Evolutionary conservation across 92 coral and sea anemone species (phyloP), one percentile per base, ranked within the genome.

Genomic region (Pocillopora grandis): DNA sequence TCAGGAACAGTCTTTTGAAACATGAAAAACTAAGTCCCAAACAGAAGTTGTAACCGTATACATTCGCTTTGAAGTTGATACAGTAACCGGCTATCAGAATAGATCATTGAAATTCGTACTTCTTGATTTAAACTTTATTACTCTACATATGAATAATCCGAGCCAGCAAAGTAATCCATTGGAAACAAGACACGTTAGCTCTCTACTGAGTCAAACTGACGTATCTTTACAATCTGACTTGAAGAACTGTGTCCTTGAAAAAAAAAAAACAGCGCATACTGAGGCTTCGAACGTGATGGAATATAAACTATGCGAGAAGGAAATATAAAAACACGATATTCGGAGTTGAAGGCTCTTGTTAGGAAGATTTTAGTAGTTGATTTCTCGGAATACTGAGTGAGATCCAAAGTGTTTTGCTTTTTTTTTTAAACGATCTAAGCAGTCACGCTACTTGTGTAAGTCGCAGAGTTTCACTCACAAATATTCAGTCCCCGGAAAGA

Each of bases 221-320:
- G 11, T 13, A 68, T 56, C 21, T 37, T 78, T 1, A 49, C 6
- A 79, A 64, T 42, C 23, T 27, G 18, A 21, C 19, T 16, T 62
- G 56, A 69, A 69, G 62, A 79, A 65, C 66, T 52, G 23, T 15
- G 62, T 35, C 66, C 52, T 79, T 49, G 62, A 48, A 65, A 15
- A 33, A 6, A 64, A 60, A 63, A 59, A 18, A 55, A 52, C 73
- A 14, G 20, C 62, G 49, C 16, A 20, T 48, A 48, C 33, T 20
- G 48, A 65, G 52, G 57, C 33, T 65, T 48, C 48, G 56, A 27
- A 60, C 55, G 21, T 70, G 74, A 33, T 20, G 75, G 75, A 70
- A 69, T 58, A 58, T 76, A 58, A 77, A 18, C 55, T 63, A 20
- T 63, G 48, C 6, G 13, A 21, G 61, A 49, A 49, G 48, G 52